Evolutionary conservation across 2,113 vertebrate genomes (phyloP).

Genomic region (Sprattus sprattus): DNA sequence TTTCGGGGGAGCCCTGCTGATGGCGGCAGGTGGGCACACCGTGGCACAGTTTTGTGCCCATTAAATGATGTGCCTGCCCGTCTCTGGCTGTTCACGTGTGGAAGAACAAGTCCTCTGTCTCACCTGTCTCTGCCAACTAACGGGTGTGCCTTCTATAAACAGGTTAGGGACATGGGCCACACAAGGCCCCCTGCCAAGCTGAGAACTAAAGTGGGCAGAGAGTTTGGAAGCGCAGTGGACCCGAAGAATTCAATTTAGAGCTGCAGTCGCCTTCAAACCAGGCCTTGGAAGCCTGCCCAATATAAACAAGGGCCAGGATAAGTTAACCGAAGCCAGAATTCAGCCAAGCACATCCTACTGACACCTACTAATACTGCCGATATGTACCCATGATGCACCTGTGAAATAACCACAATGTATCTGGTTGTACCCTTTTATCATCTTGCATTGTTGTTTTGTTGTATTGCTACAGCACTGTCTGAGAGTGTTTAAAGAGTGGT

Average conservation of each 20-base stretch:
- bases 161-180: neutral
- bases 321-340: neutral
- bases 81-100: neutral
- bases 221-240: neutral
- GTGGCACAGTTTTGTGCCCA: neutral
- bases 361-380: neutral
- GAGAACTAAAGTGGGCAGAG: neutral
- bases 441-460: neutral
- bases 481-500: neutral
- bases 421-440: neutral
- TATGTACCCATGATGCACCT: neutral
- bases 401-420: neutral
- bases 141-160: neutral
- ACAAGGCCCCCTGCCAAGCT: neutral
- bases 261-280: neutral
- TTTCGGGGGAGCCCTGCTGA: neutral
- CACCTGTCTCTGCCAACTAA: neutral
- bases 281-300: neutral
- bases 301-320: neutral
- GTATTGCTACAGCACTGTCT: neutral
- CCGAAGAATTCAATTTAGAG: neutral
- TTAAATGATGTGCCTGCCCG: neutral
- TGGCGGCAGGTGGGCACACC: neutral
- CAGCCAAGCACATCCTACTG: neutral
- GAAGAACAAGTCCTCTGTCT: neutral